phyloP scores from a whole-genome alignment of 2,888 invertebrate genomes.

The Ormia ochracea region DNA sequence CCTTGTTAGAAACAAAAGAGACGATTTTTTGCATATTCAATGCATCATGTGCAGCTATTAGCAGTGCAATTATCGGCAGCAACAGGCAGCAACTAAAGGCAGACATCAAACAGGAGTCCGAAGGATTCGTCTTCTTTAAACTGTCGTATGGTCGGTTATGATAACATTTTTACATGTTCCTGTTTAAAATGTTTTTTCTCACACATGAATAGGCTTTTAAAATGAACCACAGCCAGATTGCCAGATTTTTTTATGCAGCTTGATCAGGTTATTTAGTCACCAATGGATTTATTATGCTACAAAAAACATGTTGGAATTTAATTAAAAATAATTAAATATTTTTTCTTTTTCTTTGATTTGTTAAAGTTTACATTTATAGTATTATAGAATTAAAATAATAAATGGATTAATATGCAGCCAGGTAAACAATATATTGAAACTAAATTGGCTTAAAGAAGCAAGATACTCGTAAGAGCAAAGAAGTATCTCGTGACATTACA shows the following conservation, averaged over 20 bases:
- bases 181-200: conserved; percentile 16
- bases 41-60: conserved; percentile 36
- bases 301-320: no score
- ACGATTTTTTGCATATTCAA: conserved; percentile 31
- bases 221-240: conserved; percentile 6
- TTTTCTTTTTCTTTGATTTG: no score
- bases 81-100: not conserved
- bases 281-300: not conserved
- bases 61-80: conserved; percentile 50
- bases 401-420: no score
- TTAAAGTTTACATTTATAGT: no score
- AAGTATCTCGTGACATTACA: no score
- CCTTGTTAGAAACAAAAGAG: conserved; percentile 45
- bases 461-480: no score
- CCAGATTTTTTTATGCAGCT: conserved; percentile 16
- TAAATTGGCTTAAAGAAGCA: no score
- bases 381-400: no score
- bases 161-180: conserved; percentile 45
- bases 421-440: no score
- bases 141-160: conserved; percentile 51
- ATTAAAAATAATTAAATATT: no score
- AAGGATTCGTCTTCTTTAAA: conserved; percentile 8
- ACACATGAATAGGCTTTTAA: conserved; percentile 45
- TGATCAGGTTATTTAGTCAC: not conserved
- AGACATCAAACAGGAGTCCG: not conserved